A percentile compares a stretch with the other conserved stretches of the same genome.
These are phyloP conservation scores for Megaleporinus macrocephalus DNA, from an alignment of 2,113 vertebrate genomes.

Conservation along the genomic window DNA sequence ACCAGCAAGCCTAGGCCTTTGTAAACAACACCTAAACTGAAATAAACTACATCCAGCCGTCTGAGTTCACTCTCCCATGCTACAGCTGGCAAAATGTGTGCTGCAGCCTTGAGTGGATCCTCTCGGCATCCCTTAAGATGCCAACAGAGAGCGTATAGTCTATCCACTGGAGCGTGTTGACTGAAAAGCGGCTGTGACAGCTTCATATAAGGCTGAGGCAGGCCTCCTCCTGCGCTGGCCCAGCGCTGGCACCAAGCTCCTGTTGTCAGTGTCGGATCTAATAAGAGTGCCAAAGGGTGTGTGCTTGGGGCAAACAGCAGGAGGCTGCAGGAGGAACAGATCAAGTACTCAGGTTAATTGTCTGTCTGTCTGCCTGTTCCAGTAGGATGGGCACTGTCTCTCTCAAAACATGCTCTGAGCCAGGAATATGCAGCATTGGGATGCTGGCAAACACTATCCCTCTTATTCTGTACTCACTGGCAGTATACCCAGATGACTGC, in stretches of 20 bases:
- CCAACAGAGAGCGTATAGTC: neutral
- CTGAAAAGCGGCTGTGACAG: neutral
- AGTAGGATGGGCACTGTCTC: slow-evolving; percentile 50
- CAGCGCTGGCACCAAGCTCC: slow-evolving; percentile 64
- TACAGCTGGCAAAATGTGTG: slow-evolving; percentile 5
- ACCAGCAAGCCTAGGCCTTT: slow-evolving; percentile 2
- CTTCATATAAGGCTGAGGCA: neutral
- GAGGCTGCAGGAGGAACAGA: slow-evolving; percentile 57
- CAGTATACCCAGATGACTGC: neutral
- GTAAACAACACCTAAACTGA: slow-evolving; percentile 24
- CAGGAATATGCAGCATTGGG: slow-evolving; percentile 30
- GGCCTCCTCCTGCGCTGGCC: slow-evolving; percentile 33
- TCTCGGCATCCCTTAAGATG: neutral
- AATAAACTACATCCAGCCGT: slow-evolving; percentile 5
- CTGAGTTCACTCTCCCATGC: neutral
- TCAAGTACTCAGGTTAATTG: slow-evolving; percentile 67
- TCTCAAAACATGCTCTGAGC: slow-evolving; percentile 14
- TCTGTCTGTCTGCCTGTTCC: slow-evolving; percentile 68
- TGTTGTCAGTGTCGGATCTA: slow-evolving; percentile 73
- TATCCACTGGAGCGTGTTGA: neutral
- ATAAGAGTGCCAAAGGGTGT: slow-evolving; percentile 61
- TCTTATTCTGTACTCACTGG: neutral
- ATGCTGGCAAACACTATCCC: slow-evolving; percentile 8
- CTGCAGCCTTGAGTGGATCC: neutral
- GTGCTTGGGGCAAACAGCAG: slow-evolving; percentile 47